phyloP scores from a whole-genome alignment of 1,140 invertebrate genomes.

The Yoshiicerus persimilis region DNA sequence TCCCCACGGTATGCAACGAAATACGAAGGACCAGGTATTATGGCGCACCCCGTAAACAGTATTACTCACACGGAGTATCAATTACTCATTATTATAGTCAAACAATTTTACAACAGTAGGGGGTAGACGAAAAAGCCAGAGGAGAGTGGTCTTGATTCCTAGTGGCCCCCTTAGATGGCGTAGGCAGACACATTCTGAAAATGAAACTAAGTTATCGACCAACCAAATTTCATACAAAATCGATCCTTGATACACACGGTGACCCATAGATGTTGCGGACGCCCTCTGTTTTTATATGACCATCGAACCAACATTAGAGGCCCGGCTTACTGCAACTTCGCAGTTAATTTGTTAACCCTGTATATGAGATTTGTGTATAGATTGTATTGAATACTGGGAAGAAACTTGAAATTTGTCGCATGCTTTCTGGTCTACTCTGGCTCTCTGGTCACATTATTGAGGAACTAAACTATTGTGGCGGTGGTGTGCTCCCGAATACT shows the following conservation, averaged over 20 bases:
- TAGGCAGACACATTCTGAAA: not conserved
- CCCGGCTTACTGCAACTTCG: too few relatives aligned
- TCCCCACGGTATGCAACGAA: too few relatives aligned
- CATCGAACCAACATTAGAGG: too few relatives aligned
- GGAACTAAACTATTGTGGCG: not conserved
- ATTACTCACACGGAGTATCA: too few relatives aligned
- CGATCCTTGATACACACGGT: not conserved
- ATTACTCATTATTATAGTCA: too few relatives aligned
- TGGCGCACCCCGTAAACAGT: too few relatives aligned
- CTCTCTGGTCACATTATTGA: not conserved
- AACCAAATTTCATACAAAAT: not conserved
- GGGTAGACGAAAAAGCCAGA: not conserved
- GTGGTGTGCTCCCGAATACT: conserved; percentile 8
- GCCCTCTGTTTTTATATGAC: too few relatives aligned
- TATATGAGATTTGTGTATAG: too few relatives aligned
- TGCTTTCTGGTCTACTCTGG: not conserved
- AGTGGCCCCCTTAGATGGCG: not conserved
- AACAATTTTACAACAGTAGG: not conserved
- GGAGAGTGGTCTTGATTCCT: not conserved
- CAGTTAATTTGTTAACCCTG: too few relatives aligned
- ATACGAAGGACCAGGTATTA: too few relatives aligned
- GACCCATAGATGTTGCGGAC: not conserved
- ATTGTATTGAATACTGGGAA: not conserved
- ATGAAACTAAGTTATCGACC: not conserved
- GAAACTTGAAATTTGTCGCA: not conserved